phyloP scores from a whole-genome alignment of 2,888 invertebrate species.

The Lasius fuliginosus region DNA sequence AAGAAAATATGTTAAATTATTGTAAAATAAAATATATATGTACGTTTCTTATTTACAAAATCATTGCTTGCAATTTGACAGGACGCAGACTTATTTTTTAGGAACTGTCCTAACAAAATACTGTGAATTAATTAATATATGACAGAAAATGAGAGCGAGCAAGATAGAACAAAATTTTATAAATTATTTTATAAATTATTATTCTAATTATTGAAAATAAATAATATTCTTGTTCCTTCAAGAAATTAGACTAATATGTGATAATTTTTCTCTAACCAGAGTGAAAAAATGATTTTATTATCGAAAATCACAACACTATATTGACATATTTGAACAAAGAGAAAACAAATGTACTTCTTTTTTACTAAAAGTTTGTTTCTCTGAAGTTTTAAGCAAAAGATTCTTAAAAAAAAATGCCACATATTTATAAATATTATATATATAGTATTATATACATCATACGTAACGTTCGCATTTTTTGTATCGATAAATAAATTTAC shows the following conservation, averaged over 20 bases:
- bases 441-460: no score
- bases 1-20: not conserved
- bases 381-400: no score
- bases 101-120: not conserved
- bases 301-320: not conserved
- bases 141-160: not conserved
- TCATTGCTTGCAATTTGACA: not conserved
- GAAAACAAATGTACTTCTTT: not conserved
- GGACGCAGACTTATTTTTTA: not conserved
- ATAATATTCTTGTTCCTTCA: not conserved
- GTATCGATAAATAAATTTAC: not conserved
- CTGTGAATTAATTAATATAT: not conserved
- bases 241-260: not conserved
- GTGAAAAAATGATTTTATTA: not conserved
- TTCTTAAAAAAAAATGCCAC: no score
- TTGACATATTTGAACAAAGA: not conserved
- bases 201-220: not conserved
- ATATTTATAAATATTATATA: not conserved
- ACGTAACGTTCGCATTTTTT: not conserved
- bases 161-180: not conserved
- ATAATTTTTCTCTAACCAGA: not conserved
- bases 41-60: not conserved
- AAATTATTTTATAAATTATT: not conserved
- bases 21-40: not conserved
- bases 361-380: no score